A percentile compares a stretch with the other conserved stretches of the same genome.
These are phyloP conservation scores for Pongo abelii DNA, from an alignment of 2,113 vertebrate species.

Conservation along the genomic window DNA sequence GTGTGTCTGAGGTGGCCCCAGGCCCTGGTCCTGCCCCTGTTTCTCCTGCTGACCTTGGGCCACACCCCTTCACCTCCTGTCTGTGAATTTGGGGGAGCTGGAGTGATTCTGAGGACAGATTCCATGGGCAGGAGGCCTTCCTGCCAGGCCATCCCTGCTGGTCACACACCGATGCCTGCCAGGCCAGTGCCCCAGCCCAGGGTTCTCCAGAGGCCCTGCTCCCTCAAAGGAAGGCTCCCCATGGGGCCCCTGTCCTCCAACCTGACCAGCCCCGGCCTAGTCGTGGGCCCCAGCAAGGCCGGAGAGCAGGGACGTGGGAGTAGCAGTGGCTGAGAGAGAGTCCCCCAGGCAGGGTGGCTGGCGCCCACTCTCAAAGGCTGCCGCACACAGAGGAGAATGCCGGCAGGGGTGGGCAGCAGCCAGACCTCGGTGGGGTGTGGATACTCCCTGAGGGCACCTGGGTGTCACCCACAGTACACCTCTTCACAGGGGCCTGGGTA, in stretches of 20 bases:
- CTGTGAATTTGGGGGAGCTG: background rate
- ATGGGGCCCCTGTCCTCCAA: background rate
- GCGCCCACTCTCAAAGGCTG: background rate
- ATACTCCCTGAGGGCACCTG: fast-evolving
- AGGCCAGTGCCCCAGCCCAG: no score
- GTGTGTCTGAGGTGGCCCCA: background rate
- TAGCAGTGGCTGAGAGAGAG: background rate
- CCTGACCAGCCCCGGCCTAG: no score
- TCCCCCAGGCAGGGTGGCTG: no score
- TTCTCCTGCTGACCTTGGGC: background rate
- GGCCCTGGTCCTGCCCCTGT: background rate
- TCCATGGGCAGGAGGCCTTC: background rate
- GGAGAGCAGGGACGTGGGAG: background rate
- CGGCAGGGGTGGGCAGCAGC: fast-evolving
- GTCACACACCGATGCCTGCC: fast-evolving
- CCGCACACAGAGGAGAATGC: no score
- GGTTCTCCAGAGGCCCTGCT: background rate
- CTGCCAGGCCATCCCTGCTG: background rate
- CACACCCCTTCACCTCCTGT: no score
- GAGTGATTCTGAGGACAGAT: fast-evolving
- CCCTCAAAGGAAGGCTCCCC: background rate
- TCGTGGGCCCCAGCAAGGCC: background rate
- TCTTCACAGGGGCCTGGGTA: background rate
- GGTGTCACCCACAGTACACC: no score
- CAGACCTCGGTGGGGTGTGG: fast-evolving